phyloP scores from a whole-genome alignment of 2,797 vertebrate genomes.

The Acipenser ruthenus region DNA sequence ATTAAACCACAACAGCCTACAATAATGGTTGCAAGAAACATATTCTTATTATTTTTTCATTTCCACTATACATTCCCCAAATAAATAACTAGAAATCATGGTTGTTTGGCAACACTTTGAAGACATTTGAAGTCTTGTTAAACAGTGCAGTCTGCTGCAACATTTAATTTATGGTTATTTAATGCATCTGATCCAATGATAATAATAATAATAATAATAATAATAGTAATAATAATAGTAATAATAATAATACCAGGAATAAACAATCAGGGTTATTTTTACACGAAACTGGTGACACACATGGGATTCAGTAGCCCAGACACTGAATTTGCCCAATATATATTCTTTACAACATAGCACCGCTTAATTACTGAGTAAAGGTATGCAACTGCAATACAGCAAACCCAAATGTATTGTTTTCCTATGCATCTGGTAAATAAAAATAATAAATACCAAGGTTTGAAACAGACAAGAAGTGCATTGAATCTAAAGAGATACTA shows the following conservation, averaged over 20 bases:
- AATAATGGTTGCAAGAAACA: constrained; percentile 78
- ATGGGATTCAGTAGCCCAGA: background rate
- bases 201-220: constrained; percentile 27
- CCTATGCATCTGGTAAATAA: no score
- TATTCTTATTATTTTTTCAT: constrained; percentile 67
- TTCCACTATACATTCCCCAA: constrained; percentile 80
- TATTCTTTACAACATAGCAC: constrained; percentile 1
- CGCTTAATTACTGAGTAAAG: background rate
- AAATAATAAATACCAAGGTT: no score
- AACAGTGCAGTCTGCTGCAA: constrained; percentile 64
- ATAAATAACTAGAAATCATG: constrained; percentile 83
- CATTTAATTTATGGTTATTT: constrained; percentile 60
- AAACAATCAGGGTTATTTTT: constrained; percentile 22
- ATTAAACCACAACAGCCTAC: constrained; percentile 71
- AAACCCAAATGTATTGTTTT: no score
- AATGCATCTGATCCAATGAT: constrained; percentile 43
- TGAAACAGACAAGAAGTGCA: no score
- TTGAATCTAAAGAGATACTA: no score
- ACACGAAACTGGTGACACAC: background rate
- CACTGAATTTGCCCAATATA: background rate
- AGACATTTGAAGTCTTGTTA: constrained; percentile 60
- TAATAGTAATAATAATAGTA: no score
- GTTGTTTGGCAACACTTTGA: constrained; percentile 79
- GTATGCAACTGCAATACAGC: background rate
- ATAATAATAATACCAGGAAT: constrained; percentile 23